phyloP scores from a whole-genome alignment of 2,888 invertebrate species.

The Criorhina ranunculi region DNA sequence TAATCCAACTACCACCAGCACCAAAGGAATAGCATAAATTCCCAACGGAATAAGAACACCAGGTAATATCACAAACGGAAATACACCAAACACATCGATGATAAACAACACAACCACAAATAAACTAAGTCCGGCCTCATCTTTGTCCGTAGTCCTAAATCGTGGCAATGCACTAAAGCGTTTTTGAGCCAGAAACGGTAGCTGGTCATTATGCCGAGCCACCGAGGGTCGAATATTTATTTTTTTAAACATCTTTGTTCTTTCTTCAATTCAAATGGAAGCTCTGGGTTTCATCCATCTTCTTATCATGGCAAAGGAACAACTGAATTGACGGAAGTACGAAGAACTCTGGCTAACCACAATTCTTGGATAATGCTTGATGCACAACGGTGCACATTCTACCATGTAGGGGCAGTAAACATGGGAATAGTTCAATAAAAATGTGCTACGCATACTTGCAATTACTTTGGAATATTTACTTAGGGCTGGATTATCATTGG shows the following conservation, averaged over 20 bases:
- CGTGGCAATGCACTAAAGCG: conserved; percentile 83
- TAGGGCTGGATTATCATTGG: no score
- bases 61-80: conserved; percentile 91
- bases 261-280: conserved; percentile 10
- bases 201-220: conserved; percentile 79
- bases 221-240: conserved; percentile 43
- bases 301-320: conserved; percentile 29
- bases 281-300: conserved; percentile 30
- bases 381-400: conserved; percentile 40
- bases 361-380: conserved; percentile 25
- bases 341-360: conserved; percentile 47
- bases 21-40: conserved; percentile 89
- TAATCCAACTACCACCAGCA: conserved; percentile 88
- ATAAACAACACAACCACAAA: conserved; percentile 91
- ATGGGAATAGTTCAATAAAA: conserved; percentile 15
- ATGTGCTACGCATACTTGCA: conserved; percentile 43
- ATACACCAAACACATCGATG: conserved; percentile 93
- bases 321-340: conserved; percentile 57
- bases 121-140: conserved; percentile 86
- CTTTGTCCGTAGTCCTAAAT: conserved; percentile 80
- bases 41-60: conserved; percentile 91
- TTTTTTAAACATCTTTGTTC: conserved; percentile 63
- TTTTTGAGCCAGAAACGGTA: conserved; percentile 82
- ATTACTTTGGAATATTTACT: no score
- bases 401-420: conserved; percentile 8